These are phyloP conservation scores for Callocephalon fimbriatum DNA, from an alignment of 2,113 vertebrate genomes.

Conservation along the genomic window DNA sequence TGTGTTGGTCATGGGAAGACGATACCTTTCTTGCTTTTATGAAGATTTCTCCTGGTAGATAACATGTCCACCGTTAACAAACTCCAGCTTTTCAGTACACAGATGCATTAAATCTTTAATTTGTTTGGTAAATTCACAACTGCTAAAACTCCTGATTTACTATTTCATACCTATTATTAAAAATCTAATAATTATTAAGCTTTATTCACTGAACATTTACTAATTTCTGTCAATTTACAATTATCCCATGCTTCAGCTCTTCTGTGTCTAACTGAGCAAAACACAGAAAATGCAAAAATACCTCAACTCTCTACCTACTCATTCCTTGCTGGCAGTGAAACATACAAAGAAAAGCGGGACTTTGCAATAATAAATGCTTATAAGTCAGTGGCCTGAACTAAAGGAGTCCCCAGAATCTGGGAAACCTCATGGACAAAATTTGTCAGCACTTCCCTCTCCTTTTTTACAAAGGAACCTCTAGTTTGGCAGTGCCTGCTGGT, in stretches of 20 bases:
- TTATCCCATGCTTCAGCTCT: background rate
- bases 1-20: background rate
- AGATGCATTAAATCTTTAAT: background rate
- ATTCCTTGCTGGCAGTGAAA: background rate
- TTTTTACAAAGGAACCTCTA: background rate
- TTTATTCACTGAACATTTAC: background rate
- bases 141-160: background rate
- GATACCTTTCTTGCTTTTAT: background rate
- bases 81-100: background rate
- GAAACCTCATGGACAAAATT: background rate
- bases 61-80: background rate
- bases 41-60: background rate
- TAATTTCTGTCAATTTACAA: background rate
- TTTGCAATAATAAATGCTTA: background rate
- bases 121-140: background rate
- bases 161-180: background rate
- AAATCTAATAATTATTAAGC: background rate
- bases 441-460: background rate
- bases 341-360: background rate
- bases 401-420: background rate
- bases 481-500: background rate
- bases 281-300: background rate
- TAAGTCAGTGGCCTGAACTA: background rate
- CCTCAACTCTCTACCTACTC: background rate
- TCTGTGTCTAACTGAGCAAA: background rate